Conservation (phyloP, 1,140 invertebrate genomes). For the Neodiprion virginianus region DNA sequence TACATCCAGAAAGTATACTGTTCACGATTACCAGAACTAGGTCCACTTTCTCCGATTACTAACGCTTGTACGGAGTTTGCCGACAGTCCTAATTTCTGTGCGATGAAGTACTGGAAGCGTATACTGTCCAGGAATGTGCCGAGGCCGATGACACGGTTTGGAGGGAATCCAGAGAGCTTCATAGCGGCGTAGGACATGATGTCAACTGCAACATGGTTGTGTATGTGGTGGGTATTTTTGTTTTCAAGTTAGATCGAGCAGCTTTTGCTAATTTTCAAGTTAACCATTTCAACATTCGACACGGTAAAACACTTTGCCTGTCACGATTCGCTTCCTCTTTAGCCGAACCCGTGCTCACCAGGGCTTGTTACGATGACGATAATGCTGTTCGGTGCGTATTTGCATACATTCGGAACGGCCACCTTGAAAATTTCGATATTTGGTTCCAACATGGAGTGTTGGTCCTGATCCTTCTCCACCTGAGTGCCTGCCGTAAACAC, state of each 20-base stretch:
- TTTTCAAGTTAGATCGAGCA: neutral
- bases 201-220: slow-evolving; percentile 60
- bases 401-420: slow-evolving; percentile 63
- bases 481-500: slow-evolving; percentile 68
- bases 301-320: neutral
- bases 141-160: slow-evolving; percentile 67
- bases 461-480: slow-evolving; percentile 60
- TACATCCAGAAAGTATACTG: no score
- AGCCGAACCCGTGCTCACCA: slow-evolving; percentile 44
- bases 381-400: slow-evolving; percentile 67
- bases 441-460: slow-evolving; percentile 55
- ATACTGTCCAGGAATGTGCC: slow-evolving; percentile 70
- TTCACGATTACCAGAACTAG: slow-evolving; percentile 58
- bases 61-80: slow-evolving; percentile 64
- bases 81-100: slow-evolving; percentile 64
- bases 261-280: neutral
- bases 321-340: no score
- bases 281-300: no score
- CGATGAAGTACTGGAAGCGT: slow-evolving; percentile 66
- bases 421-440: slow-evolving; percentile 67
- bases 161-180: slow-evolving; percentile 70
- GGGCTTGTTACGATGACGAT: slow-evolving; percentile 68
- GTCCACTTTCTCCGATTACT: slow-evolving; percentile 68
- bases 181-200: slow-evolving; percentile 69
- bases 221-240: slow-evolving; percentile 8